Evolutionary conservation across 2,797 vertebrate species (phyloP), one percentile per base, ranked within the genome.

Genomic region (Hippoglossus hippoglossus): DNA sequence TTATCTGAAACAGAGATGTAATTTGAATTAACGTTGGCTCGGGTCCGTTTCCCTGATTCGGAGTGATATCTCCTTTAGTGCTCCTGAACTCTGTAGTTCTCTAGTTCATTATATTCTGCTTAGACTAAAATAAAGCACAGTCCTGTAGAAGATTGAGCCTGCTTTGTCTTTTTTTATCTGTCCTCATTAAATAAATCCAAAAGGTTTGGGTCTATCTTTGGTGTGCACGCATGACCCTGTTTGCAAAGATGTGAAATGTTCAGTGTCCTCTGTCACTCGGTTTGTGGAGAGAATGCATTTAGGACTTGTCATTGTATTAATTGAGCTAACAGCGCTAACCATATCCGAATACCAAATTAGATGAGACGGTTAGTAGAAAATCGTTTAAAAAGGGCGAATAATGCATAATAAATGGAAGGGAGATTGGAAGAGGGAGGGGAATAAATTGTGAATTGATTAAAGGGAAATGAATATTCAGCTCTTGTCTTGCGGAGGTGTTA

Each of bases 91-190:
- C 93, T 95, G 94, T 95, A 95, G 93, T 94, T 95, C 94, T 95
- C 94, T 95, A 95, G 94, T 95, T 92, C 92, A 94, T 94, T 95
- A 94, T 96, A 96, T 94, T 95, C 94, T 95, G 94, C 94, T 95
- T 95, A 94, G 94, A 94, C 92, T 94, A 94, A 95, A 96, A 96
- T 96, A 96, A 96, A 96, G 94, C 94, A 95, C 95, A 95, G 93
- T 95, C 94, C 93, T 94, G 94, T 95, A 95, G 94, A 94, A 94
- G 83, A 92, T 77, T 76, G 80, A 74, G 85, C 60, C 83, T 88
- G 78, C 53, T 59, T 90, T 90, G 82, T 91, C 88, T 67, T 89
- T 89, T 84, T 90, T 91, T 81, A 82, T 89, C 80, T 81, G 24
- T 84, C 75, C 61, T 61, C 41, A 79, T 81, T 71, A 71, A 80